Evolutionary conservation across 1,140 invertebrate species (phyloP).

Genomic region (Halotydeus destructor): DNA sequence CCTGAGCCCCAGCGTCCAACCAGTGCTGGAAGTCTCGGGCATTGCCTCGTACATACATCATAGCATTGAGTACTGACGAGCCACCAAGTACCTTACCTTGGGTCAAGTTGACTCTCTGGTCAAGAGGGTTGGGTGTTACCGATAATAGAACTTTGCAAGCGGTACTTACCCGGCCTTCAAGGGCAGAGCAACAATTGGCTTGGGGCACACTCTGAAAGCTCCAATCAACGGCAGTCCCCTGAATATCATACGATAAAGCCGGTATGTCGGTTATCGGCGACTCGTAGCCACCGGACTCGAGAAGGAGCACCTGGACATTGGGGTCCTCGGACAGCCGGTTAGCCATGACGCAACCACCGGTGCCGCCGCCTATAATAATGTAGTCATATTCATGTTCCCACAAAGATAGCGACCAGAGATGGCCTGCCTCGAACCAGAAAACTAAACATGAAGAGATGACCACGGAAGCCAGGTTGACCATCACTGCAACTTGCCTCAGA

Average conservation of each 20-base stretch:
- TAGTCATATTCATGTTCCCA: constrained; percentile 4
- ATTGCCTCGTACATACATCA: constrained; percentile 83
- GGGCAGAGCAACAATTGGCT: constrained; percentile 42
- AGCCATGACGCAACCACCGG: constrained; percentile 76
- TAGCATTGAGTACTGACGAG: constrained; percentile 77
- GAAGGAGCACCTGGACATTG: constrained; percentile 36
- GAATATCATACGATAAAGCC: constrained; percentile 56
- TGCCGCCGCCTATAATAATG: constrained; percentile 55
- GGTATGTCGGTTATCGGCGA: constrained; percentile 68
- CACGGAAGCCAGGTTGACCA: no score
- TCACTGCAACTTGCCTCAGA: no score
- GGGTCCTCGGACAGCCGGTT: constrained; percentile 58
- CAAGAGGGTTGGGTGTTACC: not conserved
- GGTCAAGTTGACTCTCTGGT: constrained; percentile 1
- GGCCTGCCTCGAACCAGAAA: no score
- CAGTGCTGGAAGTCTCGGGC: constrained; percentile 74
- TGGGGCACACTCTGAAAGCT: constrained; percentile 74
- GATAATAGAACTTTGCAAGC: constrained; percentile 23
- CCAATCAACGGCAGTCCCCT: constrained; percentile 69
- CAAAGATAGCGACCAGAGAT: constrained; percentile 9
- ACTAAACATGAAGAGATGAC: no score
- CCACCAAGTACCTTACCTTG: constrained; percentile 31
- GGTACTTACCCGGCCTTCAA: constrained; percentile 27
- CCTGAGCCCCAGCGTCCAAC: constrained; percentile 52
- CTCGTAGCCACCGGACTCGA: constrained; percentile 78